These are phyloP conservation scores for Torymus tubicola DNA, from an alignment of 2,888 invertebrate genomes.

Conservation along the genomic window DNA sequence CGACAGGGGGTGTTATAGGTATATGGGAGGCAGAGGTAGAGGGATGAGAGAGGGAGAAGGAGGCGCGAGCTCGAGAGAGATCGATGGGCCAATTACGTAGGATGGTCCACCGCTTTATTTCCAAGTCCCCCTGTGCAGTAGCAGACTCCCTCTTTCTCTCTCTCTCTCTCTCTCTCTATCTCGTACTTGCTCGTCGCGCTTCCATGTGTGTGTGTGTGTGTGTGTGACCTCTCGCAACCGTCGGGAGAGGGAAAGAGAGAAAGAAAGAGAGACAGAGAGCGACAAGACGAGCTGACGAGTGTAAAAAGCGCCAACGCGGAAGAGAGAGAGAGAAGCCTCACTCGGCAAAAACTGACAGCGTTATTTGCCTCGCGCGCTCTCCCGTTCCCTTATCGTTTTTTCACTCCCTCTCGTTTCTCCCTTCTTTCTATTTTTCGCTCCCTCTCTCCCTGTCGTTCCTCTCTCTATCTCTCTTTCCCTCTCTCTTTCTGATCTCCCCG, in stretches of 20 bases:
- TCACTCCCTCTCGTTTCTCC: too few species aligned
- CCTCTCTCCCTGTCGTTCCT: background rate
- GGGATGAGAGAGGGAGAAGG: constrained; percentile 1
- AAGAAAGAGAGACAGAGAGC: too few species aligned
- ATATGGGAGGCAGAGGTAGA: background rate
- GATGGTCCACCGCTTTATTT: constrained; percentile 52
- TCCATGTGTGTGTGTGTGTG: too few species aligned
- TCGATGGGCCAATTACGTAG: constrained; percentile 54
- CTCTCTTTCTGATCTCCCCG: constrained; percentile 1
- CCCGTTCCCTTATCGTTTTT: too few species aligned
- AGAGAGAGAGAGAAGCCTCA: too few species aligned
- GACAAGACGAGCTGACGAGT: background rate
- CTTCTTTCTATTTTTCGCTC: background rate
- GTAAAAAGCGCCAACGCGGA: background rate
- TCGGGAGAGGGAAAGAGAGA: too few species aligned
- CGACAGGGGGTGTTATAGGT: too few species aligned
- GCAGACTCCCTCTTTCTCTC: background rate
- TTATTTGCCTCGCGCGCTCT: too few species aligned
- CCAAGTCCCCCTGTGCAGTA: constrained; percentile 15
- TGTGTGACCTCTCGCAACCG: too few species aligned
- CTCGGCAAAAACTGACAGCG: too few species aligned
- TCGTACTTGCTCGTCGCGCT: too few species aligned
- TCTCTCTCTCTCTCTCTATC: too few species aligned
- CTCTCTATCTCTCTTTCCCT: background rate
- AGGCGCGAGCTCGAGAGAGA: constrained; percentile 16